These are phyloP conservation scores for Meteorus colon DNA, from an alignment of 2,888 invertebrate genomes.

Conservation along the genomic window DNA sequence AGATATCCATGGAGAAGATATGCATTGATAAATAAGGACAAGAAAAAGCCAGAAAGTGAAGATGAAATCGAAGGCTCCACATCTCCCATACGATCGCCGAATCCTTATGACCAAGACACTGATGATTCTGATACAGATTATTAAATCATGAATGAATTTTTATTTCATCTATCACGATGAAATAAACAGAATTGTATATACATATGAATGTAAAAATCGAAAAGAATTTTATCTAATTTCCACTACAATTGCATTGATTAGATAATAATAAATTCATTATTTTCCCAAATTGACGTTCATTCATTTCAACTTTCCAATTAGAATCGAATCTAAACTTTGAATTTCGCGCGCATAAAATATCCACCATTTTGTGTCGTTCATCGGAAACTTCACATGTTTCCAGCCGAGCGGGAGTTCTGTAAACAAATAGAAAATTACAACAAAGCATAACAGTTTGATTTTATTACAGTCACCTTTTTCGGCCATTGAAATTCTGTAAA, in stretches of 20 bases:
- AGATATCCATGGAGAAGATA: constrained; percentile 70
- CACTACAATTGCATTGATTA: neutral
- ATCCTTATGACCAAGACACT: constrained; percentile 63
- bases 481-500: neutral
- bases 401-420: neutral
- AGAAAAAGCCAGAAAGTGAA: constrained; percentile 65
- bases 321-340: neutral
- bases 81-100: constrained; percentile 49
- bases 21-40: constrained; percentile 62
- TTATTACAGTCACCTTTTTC: neutral
- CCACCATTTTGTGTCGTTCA: neutral
- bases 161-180: neutral
- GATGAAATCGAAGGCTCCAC: constrained; percentile 63
- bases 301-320: neutral
- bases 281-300: neutral
- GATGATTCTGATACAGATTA: constrained; percentile 58
- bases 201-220: constrained; percentile 19
- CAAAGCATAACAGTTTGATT: neutral
- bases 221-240: neutral
- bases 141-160: constrained; percentile 41
- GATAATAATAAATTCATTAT: neutral
- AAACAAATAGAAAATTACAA: neutral
- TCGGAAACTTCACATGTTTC: neutral
- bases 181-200: constrained; percentile 15
- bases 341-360: neutral